Evolutionary conservation across 2,888 invertebrate genomes (phyloP), one percentile per base, ranked within the genome.

Genomic region (Philereme transversata): DNA sequence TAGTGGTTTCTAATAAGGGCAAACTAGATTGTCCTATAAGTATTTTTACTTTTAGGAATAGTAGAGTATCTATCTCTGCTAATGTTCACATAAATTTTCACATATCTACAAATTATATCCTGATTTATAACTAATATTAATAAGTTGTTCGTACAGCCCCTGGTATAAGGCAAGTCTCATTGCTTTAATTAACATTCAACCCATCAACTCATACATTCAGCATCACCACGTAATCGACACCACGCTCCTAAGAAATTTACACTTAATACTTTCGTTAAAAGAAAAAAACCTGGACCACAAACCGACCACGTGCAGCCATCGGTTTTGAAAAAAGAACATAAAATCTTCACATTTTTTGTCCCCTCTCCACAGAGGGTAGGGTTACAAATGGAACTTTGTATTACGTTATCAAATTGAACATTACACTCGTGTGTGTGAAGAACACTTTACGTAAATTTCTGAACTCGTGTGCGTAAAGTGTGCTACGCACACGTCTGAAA

Each of bases 301-400:
- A 78, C 84, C 87, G 77, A 91, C 90, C 91, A 92, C 91, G 91
- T 92, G 91, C 88, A 92, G 75, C 75, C 81, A 79, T 79, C 73
- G 77, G 69, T 79, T 80, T 80, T 78, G 76, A 82, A 85, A 86
- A 85, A 85, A 78, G 76, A 82, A 83, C 44, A 83, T 82, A 84
- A 82, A 82, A 81, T 79, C 77, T 77, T 78, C 74, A 77, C 78
- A 68, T 81, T 90, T 89, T 90, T 89, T 86, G 83, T 77, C 77
- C 76, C 81, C 73, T 83, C 85, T 83, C 85, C 78, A 71, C 78
- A 78, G 63, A 74, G 85, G 86, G 81, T 91, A 88, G 87, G 87
- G 89, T 92, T 91, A 91, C 81, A 84, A 87, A 87, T 88, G 84
- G 83, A 83, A 87, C 83, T 84, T 85, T 86, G 84, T 87, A 82